phyloP scores from a whole-genome alignment of 2,888 invertebrate genomes.

The Ophion costatus region DNA sequence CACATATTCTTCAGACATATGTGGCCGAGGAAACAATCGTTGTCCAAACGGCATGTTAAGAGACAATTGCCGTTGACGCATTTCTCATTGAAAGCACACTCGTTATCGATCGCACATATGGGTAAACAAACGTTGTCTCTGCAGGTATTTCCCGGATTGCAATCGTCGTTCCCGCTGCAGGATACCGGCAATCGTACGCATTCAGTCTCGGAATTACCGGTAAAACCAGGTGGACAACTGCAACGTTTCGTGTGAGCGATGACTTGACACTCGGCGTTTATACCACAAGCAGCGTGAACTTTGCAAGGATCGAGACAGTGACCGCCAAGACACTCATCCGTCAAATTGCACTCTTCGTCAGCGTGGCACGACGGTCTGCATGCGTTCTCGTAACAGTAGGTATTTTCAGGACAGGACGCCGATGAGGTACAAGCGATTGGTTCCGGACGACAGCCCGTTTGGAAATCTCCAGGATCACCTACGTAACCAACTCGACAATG shows the following conservation, averaged over 20 bases:
- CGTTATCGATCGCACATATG: conserved; percentile 89
- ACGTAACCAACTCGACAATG: conserved; percentile 91
- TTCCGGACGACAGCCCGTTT: conserved; percentile 90
- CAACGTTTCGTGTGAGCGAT: conserved; percentile 91
- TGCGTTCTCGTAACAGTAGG: conserved; percentile 91
- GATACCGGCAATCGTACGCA: conserved; percentile 94
- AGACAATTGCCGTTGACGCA: conserved; percentile 93
- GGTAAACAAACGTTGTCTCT: conserved; percentile 93
- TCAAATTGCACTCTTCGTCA: conserved; percentile 91
- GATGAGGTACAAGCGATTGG: conserved; percentile 89
- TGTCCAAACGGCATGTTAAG: conserved; percentile 95
- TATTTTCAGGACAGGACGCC: conserved; percentile 90
- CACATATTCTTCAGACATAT: conserved; percentile 95
- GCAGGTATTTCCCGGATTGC: conserved; percentile 89
- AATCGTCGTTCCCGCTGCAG: conserved; percentile 89
- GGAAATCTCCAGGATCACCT: conserved; percentile 89
- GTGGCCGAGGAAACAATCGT: conserved; percentile 96
- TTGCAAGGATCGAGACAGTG: conserved; percentile 93
- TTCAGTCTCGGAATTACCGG: conserved; percentile 92
- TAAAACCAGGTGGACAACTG: conserved; percentile 93
- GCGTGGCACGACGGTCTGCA: conserved; percentile 93
- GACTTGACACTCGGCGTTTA: conserved; percentile 91
- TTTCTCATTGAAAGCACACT: conserved; percentile 95
- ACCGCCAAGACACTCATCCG: conserved; percentile 92
- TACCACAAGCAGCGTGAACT: conserved; percentile 90